A percentile compares a stretch with the other conserved stretches of the same genome.
Conservation (phyloP, 1,140 invertebrate genomes). For the Centruroides sculpturatus region DNA sequence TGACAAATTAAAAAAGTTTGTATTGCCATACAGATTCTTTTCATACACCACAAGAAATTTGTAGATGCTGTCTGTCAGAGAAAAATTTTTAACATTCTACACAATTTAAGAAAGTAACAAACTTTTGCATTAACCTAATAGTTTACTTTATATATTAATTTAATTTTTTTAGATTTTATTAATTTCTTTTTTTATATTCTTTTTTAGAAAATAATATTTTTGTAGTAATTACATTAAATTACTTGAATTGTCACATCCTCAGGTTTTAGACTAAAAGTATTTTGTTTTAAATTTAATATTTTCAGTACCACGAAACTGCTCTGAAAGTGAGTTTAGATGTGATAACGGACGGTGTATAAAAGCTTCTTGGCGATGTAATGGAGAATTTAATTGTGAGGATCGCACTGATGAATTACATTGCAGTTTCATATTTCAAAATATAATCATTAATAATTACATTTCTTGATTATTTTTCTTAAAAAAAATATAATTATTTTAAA, state of each 20-base stretch:
- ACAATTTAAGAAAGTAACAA: no score
- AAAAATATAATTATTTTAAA: background rate
- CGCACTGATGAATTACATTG: constrained; percentile 67
- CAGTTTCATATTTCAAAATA: constrained; percentile 21
- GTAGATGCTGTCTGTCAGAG: no score
- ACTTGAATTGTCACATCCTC: background rate
- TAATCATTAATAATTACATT: background rate
- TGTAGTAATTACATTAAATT: background rate
- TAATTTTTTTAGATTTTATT: no score
- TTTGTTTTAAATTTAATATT: background rate
- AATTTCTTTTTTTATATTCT: no score
- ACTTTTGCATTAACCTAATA: no score
- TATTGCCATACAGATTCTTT: no score
- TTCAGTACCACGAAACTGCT: constrained; percentile 47
- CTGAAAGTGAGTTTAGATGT: constrained; percentile 75
- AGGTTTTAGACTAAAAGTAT: background rate
- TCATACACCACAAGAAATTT: no score
- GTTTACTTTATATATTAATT: no score
- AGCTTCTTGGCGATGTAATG: constrained; percentile 43
- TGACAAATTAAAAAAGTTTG: no score
- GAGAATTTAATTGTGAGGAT: constrained; percentile 60
- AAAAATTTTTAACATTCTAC: no score
- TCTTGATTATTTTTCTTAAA: background rate
- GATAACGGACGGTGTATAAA: constrained; percentile 75
- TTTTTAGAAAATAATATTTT: background rate